Conservation (phyloP, 1,140 invertebrate species). For the Drosophila baimaii region DNA sequence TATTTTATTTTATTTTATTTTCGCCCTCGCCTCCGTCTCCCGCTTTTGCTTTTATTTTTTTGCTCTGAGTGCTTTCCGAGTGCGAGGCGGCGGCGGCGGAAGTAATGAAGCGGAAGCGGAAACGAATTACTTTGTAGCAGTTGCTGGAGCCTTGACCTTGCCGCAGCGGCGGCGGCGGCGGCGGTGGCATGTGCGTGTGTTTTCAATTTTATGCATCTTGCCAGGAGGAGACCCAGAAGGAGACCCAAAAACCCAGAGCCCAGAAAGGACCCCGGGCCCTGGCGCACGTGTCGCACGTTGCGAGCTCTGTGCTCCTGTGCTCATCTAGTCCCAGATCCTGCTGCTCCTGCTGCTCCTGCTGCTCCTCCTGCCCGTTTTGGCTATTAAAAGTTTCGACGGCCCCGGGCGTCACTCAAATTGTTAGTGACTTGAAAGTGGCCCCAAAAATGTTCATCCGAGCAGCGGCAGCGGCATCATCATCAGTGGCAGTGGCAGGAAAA, state of each 20-base stretch:
- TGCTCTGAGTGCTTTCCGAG: constrained; percentile 41
- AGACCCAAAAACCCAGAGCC: not conserved
- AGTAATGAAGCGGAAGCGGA: constrained; percentile 73
- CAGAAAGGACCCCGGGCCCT: constrained; percentile 25
- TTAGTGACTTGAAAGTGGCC: constrained; percentile 55
- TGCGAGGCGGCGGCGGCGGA: constrained; percentile 43
- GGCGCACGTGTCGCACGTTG: constrained; percentile 59
- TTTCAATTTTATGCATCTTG: constrained; percentile 49
- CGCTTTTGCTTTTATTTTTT: constrained; percentile 12
- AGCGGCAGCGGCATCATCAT: constrained; percentile 10
- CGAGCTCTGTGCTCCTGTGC: not conserved
- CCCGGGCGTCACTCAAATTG: constrained; percentile 65
- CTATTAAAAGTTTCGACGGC: constrained; percentile 70
- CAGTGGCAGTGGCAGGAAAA: constrained; percentile 2
- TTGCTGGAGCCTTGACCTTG: constrained; percentile 63
- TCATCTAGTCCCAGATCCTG: not conserved
- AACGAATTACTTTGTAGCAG: constrained; percentile 68
- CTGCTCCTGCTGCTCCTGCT: constrained; percentile 6
- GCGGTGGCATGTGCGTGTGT: constrained; percentile 50
- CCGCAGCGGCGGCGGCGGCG: too few species aligned
- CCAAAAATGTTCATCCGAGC: constrained; percentile 33
- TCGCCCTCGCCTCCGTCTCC: not conserved
- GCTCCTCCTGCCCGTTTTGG: constrained; percentile 44
- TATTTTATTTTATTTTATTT: constrained; percentile 23
- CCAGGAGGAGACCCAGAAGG: not conserved